phyloP scores from a whole-genome alignment of 2,797 vertebrate genomes.

The Phaenicophaeus curvirostris region DNA sequence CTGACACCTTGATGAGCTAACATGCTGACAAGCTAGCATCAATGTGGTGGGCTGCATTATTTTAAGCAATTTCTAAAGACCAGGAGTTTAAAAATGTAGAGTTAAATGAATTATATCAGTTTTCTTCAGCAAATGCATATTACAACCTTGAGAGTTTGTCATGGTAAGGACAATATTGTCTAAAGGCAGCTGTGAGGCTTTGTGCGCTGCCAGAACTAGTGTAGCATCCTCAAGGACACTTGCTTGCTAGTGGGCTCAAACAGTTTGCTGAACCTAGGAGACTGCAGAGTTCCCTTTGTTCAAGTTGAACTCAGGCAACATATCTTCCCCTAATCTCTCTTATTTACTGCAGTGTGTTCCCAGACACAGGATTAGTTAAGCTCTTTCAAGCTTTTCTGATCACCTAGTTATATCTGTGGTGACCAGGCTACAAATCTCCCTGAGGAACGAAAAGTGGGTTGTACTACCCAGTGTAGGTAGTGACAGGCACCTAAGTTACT shows the following conservation, averaged over 20 bases:
- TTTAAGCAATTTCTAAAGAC: background rate
- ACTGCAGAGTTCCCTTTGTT: background rate
- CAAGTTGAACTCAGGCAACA: background rate
- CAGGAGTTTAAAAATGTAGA: background rate
- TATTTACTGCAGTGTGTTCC: background rate
- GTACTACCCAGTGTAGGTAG: rapidly evolving
- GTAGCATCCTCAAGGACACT: background rate
- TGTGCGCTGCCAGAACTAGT: background rate
- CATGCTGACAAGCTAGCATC: background rate
- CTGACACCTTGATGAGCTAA: background rate
- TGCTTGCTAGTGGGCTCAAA: background rate
- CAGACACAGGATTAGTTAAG: background rate
- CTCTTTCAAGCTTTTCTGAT: background rate
- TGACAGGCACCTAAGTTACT: background rate
- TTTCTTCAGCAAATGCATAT: background rate
- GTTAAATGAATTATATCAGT: background rate
- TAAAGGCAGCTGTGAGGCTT: background rate
- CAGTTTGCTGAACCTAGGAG: background rate
- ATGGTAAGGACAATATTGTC: background rate
- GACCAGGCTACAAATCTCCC: background rate
- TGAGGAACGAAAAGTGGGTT: background rate
- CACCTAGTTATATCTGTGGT: background rate
- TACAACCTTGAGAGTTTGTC: background rate
- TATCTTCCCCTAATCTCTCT: background rate
- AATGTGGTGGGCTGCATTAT: background rate